Base-by-base conservation (phyloP, 2,797 vertebrate species). In the Margarornis squamiger region DNA sequence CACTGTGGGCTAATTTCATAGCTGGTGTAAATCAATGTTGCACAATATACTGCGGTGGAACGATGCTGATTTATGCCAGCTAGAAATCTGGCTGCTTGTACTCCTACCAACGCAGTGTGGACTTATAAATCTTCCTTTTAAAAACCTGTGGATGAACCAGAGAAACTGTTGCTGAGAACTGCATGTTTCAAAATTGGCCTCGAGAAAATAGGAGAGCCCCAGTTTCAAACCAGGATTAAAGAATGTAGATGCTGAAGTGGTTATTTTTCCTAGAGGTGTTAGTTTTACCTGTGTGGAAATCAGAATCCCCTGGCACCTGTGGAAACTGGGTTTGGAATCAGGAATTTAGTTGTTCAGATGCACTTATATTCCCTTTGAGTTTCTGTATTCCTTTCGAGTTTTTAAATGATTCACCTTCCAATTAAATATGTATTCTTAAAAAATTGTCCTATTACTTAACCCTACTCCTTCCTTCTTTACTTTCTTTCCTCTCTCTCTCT, bases 1-100 rank as follows among this genome's bases (percentile, higher is more conserved):
- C 21, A 85, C 38, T 90, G 67, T 87, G 80, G 95, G 93, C 88
- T 95, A 95, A 95, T 96, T 96, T 95, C 58, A 26, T 95, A 82
- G 83, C 80, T 94, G 77, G 92, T 87, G 80, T 96, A 96, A 96
- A 96, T 96, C 95, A 95, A 2, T 7, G 12, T 96, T 94, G 92
- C 88, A 86, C 86, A 96, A 94, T 70, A 38, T 46, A 71, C 71
- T 1, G 20, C 61, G 77, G 90, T 93, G 68, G 88, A 93, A 73
- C 0, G 6, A 90, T 85, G 74, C 72, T 95, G 93, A 95, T 94
- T 96, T 95, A 93, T 93, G 88, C 96, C 94, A 96, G 92, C 63
- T 75, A 80, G 86, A 91, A 96, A 77, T 96, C 90, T 93, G 77
- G 36, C 46, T 95, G 81, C 70, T 94, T 3, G 0, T 86, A 86